A percentile compares a stretch with the other conserved stretches of the same genome.
phyloP scores from a whole-genome alignment of 35 echinoderm and acorn worm genomes.

The Ptychodera flava region DNA sequence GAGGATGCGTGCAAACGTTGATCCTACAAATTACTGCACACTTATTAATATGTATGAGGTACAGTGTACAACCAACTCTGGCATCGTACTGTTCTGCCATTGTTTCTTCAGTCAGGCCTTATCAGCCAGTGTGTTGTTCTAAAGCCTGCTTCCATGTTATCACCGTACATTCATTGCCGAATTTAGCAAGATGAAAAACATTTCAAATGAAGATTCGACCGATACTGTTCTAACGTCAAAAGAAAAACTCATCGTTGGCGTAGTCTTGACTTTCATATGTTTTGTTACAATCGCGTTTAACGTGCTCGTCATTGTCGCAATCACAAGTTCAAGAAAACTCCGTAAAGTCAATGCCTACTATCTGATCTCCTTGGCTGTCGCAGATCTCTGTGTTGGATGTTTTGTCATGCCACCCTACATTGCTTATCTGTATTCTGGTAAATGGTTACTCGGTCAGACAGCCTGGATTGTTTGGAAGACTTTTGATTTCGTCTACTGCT shows the following conservation, averaged over 20 bases:
- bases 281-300: background rate
- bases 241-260: background rate
- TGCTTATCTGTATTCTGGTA: background rate
- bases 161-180: too few relatives aligned
- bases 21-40: too few relatives aligned
- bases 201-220: too few relatives aligned
- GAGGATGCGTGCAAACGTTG: too few relatives aligned
- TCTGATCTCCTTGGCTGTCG: background rate
- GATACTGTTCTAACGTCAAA: background rate
- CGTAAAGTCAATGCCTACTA: background rate
- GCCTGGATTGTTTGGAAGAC: background rate
- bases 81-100: too few relatives aligned
- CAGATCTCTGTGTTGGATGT: background rate
- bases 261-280: background rate
- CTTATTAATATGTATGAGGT: too few relatives aligned
- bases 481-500: background rate
- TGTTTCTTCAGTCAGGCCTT: too few relatives aligned
- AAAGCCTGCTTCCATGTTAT: too few relatives aligned
- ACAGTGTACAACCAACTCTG: too few relatives aligned
- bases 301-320: background rate
- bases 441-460: background rate
- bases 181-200: too few relatives aligned
- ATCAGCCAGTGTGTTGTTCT: too few relatives aligned
- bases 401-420: background rate
- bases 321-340: background rate